Conservation (phyloP, 2,888 invertebrate genomes). For the Oscheius sp. region DNA sequence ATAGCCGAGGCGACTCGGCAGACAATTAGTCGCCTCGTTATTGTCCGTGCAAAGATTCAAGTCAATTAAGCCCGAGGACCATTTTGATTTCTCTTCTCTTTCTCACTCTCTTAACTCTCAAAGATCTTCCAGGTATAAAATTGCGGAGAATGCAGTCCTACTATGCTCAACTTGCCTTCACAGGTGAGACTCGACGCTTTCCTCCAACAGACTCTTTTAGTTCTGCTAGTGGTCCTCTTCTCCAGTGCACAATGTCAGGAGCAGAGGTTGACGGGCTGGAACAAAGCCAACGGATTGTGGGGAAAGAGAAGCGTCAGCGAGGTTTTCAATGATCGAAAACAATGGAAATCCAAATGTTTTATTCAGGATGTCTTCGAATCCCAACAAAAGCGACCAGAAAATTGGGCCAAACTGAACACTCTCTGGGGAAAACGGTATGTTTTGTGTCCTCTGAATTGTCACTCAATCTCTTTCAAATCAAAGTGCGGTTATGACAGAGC, state of each 20-base stretch:
- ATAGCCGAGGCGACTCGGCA: constrained; percentile 1
- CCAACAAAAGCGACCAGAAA: constrained; percentile 44
- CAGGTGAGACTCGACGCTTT: not conserved
- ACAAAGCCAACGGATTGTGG: constrained; percentile 54
- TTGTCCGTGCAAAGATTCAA: constrained; percentile 1
- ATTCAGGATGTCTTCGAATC: constrained; percentile 29
- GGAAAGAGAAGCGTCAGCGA: constrained; percentile 39
- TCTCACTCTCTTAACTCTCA: not conserved
- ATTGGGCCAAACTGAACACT: constrained; percentile 53
- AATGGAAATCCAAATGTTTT: not conserved
- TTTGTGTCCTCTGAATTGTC: too few relatives aligned
- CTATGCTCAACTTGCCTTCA: constrained; percentile 14
- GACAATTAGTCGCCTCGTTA: constrained; percentile 11
- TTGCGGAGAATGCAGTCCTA: constrained; percentile 17
- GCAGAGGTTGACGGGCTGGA: constrained; percentile 48
- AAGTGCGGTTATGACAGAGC: too few relatives aligned
- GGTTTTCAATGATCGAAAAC: not conserved
- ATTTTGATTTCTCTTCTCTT: not conserved
- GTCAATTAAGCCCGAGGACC: too few relatives aligned
- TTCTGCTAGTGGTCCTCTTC: constrained; percentile 16
- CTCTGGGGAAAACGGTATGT: constrained; percentile 51
- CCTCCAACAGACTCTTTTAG: not conserved
- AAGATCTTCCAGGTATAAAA: constrained; percentile 23
- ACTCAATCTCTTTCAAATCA: not conserved
- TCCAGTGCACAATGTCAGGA: constrained; percentile 20